A percentile compares a stretch with the other conserved stretches of the same genome.
Conservation (phyloP, 2,797 vertebrate genomes). For the Thalassophryne amazonica region DNA sequence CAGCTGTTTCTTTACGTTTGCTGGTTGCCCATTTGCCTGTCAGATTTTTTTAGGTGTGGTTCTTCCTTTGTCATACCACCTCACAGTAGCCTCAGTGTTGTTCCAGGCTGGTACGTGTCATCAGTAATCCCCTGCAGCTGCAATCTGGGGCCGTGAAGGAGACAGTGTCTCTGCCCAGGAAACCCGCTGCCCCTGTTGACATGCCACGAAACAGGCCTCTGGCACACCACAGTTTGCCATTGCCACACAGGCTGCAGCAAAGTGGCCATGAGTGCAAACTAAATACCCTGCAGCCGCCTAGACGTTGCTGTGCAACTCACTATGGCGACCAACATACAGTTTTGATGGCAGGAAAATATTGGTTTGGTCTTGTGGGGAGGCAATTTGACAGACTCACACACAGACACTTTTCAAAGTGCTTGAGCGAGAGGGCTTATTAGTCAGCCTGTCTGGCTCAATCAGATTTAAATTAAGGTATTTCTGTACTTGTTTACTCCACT, state of each 20-base stretch:
- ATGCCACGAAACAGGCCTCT: conserved; percentile 23
- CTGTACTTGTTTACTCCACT: conserved; percentile 12
- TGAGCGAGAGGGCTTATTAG: conserved; percentile 15
- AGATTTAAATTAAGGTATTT: conserved; percentile 19
- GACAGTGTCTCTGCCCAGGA: conserved; percentile 18
- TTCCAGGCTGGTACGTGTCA: conserved; percentile 62
- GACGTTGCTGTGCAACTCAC: conserved; percentile 44
- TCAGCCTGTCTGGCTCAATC: conserved; percentile 30
- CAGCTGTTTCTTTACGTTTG: conserved; percentile 50
- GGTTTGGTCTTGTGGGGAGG: conserved; percentile 12
- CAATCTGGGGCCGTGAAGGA: conserved; percentile 50
- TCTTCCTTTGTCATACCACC: conserved; percentile 42
- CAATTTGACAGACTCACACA: conserved; percentile 30
- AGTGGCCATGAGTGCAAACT: conserved; percentile 43
- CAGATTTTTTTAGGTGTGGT: conserved; percentile 74
- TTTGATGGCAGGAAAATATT: conserved; percentile 45
- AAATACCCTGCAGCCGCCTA: conserved; percentile 52
- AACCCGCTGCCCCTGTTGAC: conserved; percentile 19
- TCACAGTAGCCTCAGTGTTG: conserved; percentile 61
- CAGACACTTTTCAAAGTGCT: conserved; percentile 11
- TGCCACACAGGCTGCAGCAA: conserved; percentile 23
- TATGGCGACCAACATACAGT: conserved; percentile 53
- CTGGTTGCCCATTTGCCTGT: conserved; percentile 36
- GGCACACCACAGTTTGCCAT: conserved; percentile 19
- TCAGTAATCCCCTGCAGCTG: conserved; percentile 68